Percentiles rank a stretch among this genome's conserved stretches.
Evolutionary conservation across 2,888 invertebrate species (phyloP).

Genomic region (Pseudococcus longispinus): DNA sequence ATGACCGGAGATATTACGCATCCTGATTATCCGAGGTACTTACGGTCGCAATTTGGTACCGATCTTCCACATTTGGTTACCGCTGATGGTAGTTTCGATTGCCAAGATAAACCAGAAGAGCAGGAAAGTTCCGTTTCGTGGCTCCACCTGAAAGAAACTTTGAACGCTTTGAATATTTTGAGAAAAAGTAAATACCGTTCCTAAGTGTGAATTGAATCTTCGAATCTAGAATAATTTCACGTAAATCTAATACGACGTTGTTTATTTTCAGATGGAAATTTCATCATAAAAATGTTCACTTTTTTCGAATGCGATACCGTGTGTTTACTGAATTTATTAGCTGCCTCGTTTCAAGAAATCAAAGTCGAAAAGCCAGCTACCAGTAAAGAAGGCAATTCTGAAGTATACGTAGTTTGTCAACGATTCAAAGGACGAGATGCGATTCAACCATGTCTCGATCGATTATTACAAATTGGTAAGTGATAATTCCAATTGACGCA

Average conservation of each 20-base stretch:
- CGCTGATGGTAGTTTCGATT: slow-evolving; percentile 94
- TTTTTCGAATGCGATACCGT: slow-evolving; percentile 84
- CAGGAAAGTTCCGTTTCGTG: slow-evolving; percentile 82
- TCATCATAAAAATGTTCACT: slow-evolving; percentile 90
- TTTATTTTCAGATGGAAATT: slow-evolving; percentile 71
- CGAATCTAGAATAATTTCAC: background rate
- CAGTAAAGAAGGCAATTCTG: slow-evolving; percentile 95
- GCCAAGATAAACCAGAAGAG: slow-evolving; percentile 81
- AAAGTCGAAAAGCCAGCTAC: slow-evolving; percentile 85
- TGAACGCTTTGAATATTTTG: slow-evolving; percentile 61
- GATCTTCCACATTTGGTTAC: slow-evolving; percentile 70
- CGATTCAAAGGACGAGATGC: slow-evolving; percentile 63
- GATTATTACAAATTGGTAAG: slow-evolving; percentile 61
- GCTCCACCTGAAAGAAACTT: slow-evolving; percentile 80
- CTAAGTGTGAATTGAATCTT: background rate
- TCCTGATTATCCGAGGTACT: slow-evolving; percentile 64
- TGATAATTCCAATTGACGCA: background rate
- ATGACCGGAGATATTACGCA: slow-evolving; percentile 84
- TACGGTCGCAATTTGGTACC: background rate
- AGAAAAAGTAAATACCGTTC: slow-evolving; percentile 50
- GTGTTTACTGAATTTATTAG: slow-evolving; percentile 79
- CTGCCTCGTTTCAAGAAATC: slow-evolving; percentile 76
- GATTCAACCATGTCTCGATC: slow-evolving; percentile 62
- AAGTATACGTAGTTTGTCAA: slow-evolving; percentile 83
- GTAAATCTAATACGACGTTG: slow-evolving; percentile 3